Evolutionary conservation across 2,797 vertebrate species (phyloP).

Genomic region (Parotocinclus haroldoi): DNA sequence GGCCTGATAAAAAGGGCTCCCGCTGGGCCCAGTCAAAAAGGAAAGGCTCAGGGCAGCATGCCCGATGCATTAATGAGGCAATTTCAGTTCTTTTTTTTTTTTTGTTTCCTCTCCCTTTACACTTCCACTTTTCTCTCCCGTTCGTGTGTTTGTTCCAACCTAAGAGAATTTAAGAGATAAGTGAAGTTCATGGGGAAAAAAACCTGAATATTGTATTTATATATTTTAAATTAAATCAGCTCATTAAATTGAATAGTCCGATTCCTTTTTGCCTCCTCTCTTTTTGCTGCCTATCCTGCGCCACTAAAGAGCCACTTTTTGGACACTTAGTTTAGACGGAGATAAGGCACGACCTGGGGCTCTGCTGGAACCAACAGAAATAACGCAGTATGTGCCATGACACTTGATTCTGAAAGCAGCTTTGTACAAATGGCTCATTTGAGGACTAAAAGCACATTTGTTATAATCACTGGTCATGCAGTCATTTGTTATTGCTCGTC

Average conservation of each 20-base stretch:
- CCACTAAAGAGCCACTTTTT: constrained; percentile 28
- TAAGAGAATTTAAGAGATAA: constrained; percentile 41
- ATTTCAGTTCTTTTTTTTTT: constrained; percentile 40
- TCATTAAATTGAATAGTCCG: constrained; percentile 40
- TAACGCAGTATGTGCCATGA: constrained; percentile 39
- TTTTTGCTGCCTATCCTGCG: constrained; percentile 18
- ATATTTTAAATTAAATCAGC: constrained; percentile 49
- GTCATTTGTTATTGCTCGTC: constrained; percentile 42
- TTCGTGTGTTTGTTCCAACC: constrained; percentile 22
- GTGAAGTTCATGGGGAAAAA: constrained; percentile 22
- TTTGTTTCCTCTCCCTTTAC: constrained; percentile 18
- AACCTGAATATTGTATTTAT: constrained; percentile 37
- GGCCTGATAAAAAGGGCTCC: constrained; percentile 60
- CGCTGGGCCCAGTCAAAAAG: constrained; percentile 51
- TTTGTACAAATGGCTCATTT: constrained; percentile 40
- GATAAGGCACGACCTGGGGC: constrained; percentile 28
- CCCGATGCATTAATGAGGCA: constrained; percentile 58
- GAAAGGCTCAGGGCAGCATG: constrained; percentile 50
- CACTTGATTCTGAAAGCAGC: constrained; percentile 44
- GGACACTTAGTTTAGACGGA: constrained; percentile 14
- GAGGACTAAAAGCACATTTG: constrained; percentile 45
- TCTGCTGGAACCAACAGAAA: constrained; percentile 20
- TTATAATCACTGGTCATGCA: constrained; percentile 34
- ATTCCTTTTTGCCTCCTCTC: background rate
- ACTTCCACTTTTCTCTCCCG: constrained; percentile 14